phyloP scores from a whole-genome alignment of 1,140 invertebrate species.

The Proctacanthus coquilletti region DNA sequence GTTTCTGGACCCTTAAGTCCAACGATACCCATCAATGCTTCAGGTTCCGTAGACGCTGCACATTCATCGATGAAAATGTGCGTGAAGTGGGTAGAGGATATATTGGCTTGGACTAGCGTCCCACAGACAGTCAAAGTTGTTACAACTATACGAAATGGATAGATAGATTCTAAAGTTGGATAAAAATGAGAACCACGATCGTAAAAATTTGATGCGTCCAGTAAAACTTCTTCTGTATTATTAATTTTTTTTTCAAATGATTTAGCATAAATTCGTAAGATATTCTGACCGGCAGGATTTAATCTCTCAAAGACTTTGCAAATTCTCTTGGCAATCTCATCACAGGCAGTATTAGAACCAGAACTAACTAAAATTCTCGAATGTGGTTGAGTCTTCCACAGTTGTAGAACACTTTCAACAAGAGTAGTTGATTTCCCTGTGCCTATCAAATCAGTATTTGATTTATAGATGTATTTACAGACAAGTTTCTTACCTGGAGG shows the following conservation, averaged over 20 bases:
- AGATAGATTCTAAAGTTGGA: slow-evolving; percentile 18
- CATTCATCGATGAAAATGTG: slow-evolving; percentile 80
- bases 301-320: slow-evolving; percentile 24
- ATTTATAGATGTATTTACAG: no score
- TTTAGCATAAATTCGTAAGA: slow-evolving; percentile 33
- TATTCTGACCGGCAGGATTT: slow-evolving; percentile 13
- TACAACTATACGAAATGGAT: slow-evolving; percentile 20
- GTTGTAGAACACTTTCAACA: slow-evolving; percentile 48
- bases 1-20: slow-evolving; percentile 23
- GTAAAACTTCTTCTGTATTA: slow-evolving; percentile 19
- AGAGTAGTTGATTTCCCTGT: slow-evolving; percentile 68
- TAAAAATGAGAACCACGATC: slow-evolving; percentile 17
- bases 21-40: slow-evolving; percentile 49
- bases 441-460: slow-evolving; percentile 13
- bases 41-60: slow-evolving; percentile 66
- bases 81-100: no score
- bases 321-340: slow-evolving; percentile 47
- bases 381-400: slow-evolving; percentile 28
- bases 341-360: slow-evolving; percentile 62
- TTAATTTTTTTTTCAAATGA: slow-evolving; percentile 29
- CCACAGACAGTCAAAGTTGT: no score
- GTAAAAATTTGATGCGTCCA: slow-evolving; percentile 24
- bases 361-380: slow-evolving; percentile 47
- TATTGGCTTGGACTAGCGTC: no score
- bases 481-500: no score